phyloP scores from a whole-genome alignment of 2,888 invertebrate genomes.

The Hirudinaria manillensis region DNA sequence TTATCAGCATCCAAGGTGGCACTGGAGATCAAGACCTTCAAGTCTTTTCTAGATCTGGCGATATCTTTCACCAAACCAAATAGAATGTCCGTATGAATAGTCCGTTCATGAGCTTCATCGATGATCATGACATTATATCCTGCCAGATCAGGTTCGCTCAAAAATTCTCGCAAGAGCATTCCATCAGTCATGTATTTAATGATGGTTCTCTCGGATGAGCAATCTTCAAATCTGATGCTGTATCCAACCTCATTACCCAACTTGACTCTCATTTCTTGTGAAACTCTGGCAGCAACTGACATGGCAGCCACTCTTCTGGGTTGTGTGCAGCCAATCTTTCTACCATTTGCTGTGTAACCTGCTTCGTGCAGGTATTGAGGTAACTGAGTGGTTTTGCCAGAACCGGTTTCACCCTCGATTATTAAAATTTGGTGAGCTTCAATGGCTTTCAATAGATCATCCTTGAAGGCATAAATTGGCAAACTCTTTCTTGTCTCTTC shows the following conservation, averaged over 20 bases:
- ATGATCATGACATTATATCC: conserved; percentile 97
- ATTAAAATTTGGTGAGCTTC: conserved; percentile 68
- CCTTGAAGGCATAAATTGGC: conserved; percentile 75
- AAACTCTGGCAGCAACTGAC: conserved; percentile 97
- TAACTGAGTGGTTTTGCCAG: conserved; percentile 61
- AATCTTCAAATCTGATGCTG: conserved; percentile 93
- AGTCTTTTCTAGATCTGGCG: conserved; percentile 77
- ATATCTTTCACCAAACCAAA: conserved; percentile 93
- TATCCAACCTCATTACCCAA: conserved; percentile 70
- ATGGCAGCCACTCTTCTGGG: conserved; percentile 96
- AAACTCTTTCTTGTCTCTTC: conserved; percentile 85
- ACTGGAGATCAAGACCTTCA: conserved; percentile 92
- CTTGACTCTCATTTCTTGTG: conserved; percentile 93
- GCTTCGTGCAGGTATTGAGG: conserved; percentile 60
- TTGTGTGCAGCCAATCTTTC: conserved; percentile 89
- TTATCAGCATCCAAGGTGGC: conserved; percentile 97
- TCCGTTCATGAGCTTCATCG: conserved; percentile 97
- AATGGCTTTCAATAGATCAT: conserved; percentile 65
- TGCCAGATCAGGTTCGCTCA: conserved; percentile 90
- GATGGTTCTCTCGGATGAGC: conserved; percentile 90
- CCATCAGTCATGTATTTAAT: conserved; percentile 99
- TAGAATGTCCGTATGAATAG: conserved; percentile 92
- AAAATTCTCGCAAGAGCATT: conserved; percentile 89
- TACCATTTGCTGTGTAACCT: conserved; percentile 62
- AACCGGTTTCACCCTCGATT: conserved; percentile 78